Evolutionary conservation across 1,140 invertebrate species (phyloP).

Genomic region (Bombus confusus): DNA sequence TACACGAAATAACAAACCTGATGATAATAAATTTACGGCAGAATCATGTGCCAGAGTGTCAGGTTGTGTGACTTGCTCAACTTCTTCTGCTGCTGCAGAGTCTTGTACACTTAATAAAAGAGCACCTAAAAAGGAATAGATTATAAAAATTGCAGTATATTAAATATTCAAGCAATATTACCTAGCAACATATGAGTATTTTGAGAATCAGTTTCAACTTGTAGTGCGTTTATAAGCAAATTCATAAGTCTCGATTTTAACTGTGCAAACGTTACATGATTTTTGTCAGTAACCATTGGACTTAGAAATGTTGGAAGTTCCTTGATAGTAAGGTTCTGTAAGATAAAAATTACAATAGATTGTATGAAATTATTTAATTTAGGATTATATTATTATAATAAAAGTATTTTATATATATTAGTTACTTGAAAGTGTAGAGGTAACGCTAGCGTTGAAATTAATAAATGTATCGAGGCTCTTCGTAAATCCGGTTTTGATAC

Average conservation of each 20-base stretch:
- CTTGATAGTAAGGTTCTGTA: constrained; percentile 88
- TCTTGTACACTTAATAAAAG: constrained; percentile 91
- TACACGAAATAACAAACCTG: constrained; percentile 83
- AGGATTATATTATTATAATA: background rate
- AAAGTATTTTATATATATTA: constrained; percentile 32
- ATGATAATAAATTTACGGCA: constrained; percentile 87
- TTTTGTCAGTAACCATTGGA: constrained; percentile 80
- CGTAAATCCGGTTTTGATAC: constrained; percentile 91
- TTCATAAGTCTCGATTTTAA: constrained; percentile 93
- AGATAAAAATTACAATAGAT: constrained; percentile 43
- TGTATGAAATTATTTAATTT: background rate
- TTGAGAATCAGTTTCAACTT: constrained; percentile 92
- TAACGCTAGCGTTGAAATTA: constrained; percentile 94
- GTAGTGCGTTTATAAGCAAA: constrained; percentile 92
- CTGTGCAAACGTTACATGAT: constrained; percentile 88
- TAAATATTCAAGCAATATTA: constrained; percentile 71
- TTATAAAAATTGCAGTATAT: constrained; percentile 7
- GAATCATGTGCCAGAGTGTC: constrained; percentile 83
- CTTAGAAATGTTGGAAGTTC: constrained; percentile 85
- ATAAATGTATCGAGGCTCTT: constrained; percentile 93
- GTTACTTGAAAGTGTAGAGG: constrained; percentile 94
- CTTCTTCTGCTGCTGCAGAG: constrained; percentile 89
- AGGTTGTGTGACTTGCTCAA: constrained; percentile 85
- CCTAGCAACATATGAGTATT: constrained; percentile 96
- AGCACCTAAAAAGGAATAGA: constrained; percentile 82